Base-by-base conservation (phyloP, 2,113 vertebrate species). In the Felis chaus region DNA sequence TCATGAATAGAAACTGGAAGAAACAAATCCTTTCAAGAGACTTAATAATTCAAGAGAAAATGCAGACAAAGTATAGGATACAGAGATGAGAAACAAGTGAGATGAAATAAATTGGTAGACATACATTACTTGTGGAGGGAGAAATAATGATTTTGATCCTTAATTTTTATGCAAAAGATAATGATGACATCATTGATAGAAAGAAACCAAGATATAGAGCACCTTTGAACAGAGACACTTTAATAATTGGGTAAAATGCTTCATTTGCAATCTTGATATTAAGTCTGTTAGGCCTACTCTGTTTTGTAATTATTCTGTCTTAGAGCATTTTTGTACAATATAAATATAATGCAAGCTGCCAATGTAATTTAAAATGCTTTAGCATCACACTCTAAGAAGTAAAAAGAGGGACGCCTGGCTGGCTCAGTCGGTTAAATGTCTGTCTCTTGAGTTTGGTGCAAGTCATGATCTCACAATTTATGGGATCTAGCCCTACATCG, bases 71-170 rank as follows among this genome's bases (percentile, higher is more conserved):
- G 15, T 41, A 50, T 31, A n/a, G 9, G 29, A 45, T 11, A 94
- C 8, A 91, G 53, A 85, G 63, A 61, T 84, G 41, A 85, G 63
- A 89, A 88, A 82, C 5, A 74, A 82, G 31, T 91, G 18, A 65
- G 66, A 23, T 89, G n/a, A 76, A 71, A 76, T 65, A 86, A 91
- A 69, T 39, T 57, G 18, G 45, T 86, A 9, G 25, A 87, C 15
- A 82, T 66, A 31, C 16, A 39, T 90, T 86, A 68, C 33, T 84
- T 89, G 41, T 15, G 48, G 48, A 81, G 41, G 39, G 78, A 69
- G 39, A 97, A 86, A 29, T 18, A 83, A 41, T 82, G 82, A 68
- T 73, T 95, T 31, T 91, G 45, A 93, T 80, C n/a, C 14, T 89
- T 73, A 80, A 93, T 93, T 66, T 31, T 82, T 87, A 69, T 4